Conservation (phyloP, 2,797 vertebrate species). For the Gambusia yucatana region DNA sequence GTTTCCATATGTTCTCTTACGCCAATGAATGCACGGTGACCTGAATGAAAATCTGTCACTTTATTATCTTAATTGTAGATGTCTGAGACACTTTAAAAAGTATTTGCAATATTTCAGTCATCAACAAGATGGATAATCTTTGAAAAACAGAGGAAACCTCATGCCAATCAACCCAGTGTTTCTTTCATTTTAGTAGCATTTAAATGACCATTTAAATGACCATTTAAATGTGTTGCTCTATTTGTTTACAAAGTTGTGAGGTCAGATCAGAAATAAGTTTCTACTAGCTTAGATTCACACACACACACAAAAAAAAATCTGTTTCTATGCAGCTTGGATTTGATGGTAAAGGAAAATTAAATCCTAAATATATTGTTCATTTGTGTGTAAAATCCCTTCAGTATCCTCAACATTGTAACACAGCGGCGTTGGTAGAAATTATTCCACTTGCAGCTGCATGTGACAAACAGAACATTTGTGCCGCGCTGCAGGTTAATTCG, state of each 20-base stretch:
- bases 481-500: conserved; percentile 67
- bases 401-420: conserved; percentile 30
- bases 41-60: conserved; percentile 11
- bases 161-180: neutral
- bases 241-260: neutral
- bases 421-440: conserved; percentile 42
- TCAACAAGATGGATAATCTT: neutral
- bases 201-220: neutral
- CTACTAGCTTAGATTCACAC: conserved; percentile 4
- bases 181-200: conserved; percentile 5
- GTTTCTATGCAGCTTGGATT: conserved; percentile 8
- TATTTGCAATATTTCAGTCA: neutral
- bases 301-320: neutral
- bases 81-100: neutral
- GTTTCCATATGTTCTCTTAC: conserved; percentile 30
- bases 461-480: conserved; percentile 65
- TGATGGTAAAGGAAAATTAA: conserved; percentile 23
- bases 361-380: conserved; percentile 23
- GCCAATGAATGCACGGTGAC: conserved; percentile 17
- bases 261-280: conserved; percentile 6
- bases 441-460: conserved; percentile 62
- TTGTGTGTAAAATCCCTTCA: conserved; percentile 18
- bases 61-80: neutral
- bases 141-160: neutral
- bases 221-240: neutral